Evolutionary conservation across 2,888 invertebrate genomes (phyloP).

Genomic region (Ligdia adustata): DNA sequence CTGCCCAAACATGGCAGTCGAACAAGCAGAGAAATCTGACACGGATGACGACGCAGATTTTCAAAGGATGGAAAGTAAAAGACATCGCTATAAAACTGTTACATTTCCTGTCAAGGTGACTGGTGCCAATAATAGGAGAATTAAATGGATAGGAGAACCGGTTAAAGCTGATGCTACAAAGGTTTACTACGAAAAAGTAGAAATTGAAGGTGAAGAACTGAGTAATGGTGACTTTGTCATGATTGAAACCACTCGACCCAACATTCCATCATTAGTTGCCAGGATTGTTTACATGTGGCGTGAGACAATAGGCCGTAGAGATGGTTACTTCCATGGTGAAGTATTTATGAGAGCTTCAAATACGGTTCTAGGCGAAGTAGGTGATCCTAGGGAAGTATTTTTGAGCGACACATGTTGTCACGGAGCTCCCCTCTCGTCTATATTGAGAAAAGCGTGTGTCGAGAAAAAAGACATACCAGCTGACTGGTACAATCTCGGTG

Average conservation of each 20-base stretch:
- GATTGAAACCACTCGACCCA: conserved; percentile 87
- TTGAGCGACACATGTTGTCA: conserved; percentile 90
- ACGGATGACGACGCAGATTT: conserved; percentile 83
- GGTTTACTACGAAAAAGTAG: conserved; percentile 79
- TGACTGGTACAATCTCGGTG: conserved; percentile 88
- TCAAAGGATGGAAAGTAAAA: conserved; percentile 59
- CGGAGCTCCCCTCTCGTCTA: conserved; percentile 78
- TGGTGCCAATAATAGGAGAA: conserved; percentile 64
- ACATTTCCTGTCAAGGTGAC: conserved; percentile 72
- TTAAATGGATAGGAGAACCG: conserved; percentile 86
- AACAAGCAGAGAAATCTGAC: conserved; percentile 87
- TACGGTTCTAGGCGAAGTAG: conserved; percentile 91
- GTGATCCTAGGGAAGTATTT: conserved; percentile 90
- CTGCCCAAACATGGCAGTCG: conserved; percentile 91
- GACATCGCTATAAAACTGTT: conserved; percentile 63
- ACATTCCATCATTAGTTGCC: conserved; percentile 87
- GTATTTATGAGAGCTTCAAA: conserved; percentile 89
- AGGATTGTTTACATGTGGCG: conserved; percentile 90
- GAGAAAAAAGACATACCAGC: conserved; percentile 70
- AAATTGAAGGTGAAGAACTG: conserved; percentile 82
- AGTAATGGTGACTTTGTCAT: conserved; percentile 88
- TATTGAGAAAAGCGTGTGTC: conserved; percentile 74
- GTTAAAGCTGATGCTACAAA: conserved; percentile 80
- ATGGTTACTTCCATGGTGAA: conserved; percentile 88
- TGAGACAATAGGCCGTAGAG: conserved; percentile 70